These are phyloP conservation scores for Pao palembangensis DNA, from an alignment of 2,113 vertebrate genomes.

Conservation along the genomic window DNA sequence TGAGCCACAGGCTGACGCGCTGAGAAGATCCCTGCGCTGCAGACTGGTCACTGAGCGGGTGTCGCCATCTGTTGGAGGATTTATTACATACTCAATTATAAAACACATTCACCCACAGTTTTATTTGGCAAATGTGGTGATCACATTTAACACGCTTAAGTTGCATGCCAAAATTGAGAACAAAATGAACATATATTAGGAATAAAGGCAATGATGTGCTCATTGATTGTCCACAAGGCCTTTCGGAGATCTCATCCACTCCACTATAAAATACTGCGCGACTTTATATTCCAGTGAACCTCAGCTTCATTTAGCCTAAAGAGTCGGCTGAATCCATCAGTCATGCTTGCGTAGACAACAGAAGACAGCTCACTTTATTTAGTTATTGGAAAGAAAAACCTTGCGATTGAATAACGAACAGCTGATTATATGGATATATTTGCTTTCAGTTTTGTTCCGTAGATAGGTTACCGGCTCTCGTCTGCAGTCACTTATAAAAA, in stretches of 20 bases:
- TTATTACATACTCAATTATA: neutral
- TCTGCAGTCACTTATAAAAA: neutral
- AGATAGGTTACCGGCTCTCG: neutral
- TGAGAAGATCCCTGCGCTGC: neutral
- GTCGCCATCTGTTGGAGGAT: constrained; percentile 66
- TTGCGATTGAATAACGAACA: no score
- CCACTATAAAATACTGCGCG: no score
- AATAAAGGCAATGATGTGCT: constrained; percentile 22
- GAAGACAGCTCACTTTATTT: neutral
- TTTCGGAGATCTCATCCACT: constrained; percentile 40
- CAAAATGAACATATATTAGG: constrained; percentile 1
- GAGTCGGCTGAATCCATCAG: constrained; percentile 39
- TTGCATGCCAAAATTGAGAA: neutral
- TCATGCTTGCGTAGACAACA: constrained; percentile 3
- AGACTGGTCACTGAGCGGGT: constrained; percentile 23
- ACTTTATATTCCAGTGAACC: no score
- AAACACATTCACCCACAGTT: no score
- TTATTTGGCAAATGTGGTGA: neutral
- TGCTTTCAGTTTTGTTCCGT: no score
- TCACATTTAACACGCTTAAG: neutral
- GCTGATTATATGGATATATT: no score
- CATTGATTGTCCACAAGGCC: constrained; percentile 40
- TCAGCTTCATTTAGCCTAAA: no score
- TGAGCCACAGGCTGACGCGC: neutral
- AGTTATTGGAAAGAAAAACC: no score